Percentiles rank a stretch among this genome's conserved stretches.
phyloP scores from a whole-genome alignment of 2,113 vertebrate genomes.

The Tyto alba region DNA sequence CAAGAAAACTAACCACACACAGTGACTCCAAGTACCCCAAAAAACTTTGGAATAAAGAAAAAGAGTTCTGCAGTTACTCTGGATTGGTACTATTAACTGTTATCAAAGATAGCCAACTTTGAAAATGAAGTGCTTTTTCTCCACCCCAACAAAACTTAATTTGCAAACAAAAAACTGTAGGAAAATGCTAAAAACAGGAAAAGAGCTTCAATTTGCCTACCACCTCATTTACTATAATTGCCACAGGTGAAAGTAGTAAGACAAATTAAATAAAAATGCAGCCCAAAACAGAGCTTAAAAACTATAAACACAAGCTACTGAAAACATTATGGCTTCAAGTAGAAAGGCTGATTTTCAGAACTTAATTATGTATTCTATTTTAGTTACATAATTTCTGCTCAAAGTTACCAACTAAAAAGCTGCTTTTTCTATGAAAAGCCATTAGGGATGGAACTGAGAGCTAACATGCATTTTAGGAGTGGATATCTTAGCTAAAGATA shows the following conservation, averaged over 20 bases:
- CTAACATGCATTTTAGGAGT: background rate
- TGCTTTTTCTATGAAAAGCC: background rate
- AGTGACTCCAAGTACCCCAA: background rate
- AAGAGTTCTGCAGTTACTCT: background rate
- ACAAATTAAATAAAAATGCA: background rate
- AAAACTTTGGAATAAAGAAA: background rate
- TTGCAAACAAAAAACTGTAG: background rate
- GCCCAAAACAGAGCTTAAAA: background rate
- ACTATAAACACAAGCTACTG: background rate
- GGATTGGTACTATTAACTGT: background rate
- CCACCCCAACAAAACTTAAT: background rate
- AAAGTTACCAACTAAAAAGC: background rate
- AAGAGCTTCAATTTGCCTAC: background rate
- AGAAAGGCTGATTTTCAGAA: background rate
- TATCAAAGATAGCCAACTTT: background rate
- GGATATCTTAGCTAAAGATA: background rate
- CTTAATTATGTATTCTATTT: background rate
- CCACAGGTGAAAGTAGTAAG: background rate
- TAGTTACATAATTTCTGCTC: background rate
- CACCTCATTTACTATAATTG: background rate
- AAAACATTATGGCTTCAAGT: background rate
- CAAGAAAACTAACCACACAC: background rate
- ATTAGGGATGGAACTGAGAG: background rate
- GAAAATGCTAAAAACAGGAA: background rate
- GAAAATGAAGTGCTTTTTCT: background rate